Percentiles rank a stretch among this genome's conserved stretches.
Conservation (phyloP, 2,113 vertebrate genomes). For the Sigmodon hispidus region DNA sequence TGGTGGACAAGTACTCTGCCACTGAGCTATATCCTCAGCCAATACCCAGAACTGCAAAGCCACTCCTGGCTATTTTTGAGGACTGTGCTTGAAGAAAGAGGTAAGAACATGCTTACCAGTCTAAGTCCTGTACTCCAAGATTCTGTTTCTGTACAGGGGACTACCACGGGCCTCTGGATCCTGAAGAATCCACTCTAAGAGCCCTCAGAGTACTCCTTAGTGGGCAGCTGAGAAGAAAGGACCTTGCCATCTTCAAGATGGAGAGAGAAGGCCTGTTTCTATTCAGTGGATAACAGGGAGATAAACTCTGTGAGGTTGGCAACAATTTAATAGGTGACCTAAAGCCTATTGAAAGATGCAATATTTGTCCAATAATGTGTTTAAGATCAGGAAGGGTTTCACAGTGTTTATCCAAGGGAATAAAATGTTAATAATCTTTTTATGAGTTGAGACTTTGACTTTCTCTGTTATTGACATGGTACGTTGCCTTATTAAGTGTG, state of each 20-base stretch:
- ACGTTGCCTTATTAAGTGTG: background rate
- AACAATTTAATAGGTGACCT: background rate
- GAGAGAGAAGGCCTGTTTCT: background rate
- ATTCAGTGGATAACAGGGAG: background rate
- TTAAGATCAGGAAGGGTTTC: conserved; percentile 7
- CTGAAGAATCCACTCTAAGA: background rate
- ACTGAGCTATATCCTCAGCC: background rate
- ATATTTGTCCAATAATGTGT: conserved; percentile 17
- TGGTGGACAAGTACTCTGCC: background rate
- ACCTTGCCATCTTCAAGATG: background rate
- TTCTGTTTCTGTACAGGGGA: background rate
- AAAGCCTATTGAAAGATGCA: background rate
- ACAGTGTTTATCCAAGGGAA: background rate
- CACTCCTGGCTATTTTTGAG: background rate
- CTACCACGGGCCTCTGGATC: background rate
- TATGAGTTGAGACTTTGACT: background rate
- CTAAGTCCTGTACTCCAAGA: background rate
- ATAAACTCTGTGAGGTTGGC: background rate
- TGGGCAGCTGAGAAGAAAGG: background rate
- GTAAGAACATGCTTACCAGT: accelerated
- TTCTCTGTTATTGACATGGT: background rate
- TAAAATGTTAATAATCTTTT: conserved; percentile 44
- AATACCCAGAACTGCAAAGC: background rate
- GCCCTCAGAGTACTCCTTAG: too few species aligned
- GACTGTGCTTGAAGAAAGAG: background rate